These are phyloP conservation scores for Polydrusus tereticollis DNA, from an alignment of 2,888 invertebrate species.

Conservation along the genomic window DNA sequence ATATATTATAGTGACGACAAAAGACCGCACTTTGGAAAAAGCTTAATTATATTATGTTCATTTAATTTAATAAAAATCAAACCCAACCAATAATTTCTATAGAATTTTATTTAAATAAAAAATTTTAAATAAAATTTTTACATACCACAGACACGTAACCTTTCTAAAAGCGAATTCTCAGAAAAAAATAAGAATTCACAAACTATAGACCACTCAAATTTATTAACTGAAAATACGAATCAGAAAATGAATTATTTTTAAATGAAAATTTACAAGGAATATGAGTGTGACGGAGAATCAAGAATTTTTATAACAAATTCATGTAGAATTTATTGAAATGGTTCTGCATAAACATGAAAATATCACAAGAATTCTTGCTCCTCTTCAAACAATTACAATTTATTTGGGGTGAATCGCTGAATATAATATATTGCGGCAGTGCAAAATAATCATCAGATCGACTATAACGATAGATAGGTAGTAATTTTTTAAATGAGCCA, in stretches of 20 bases:
- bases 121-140: constrained; percentile 55
- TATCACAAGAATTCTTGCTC: not conserved
- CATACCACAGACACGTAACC: constrained; percentile 59
- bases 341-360: too few species aligned
- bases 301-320: constrained; percentile 18
- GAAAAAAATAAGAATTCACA: constrained; percentile 56
- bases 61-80: too few species aligned
- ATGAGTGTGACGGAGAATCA: not conserved
- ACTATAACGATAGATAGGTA: constrained; percentile 18
- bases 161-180: constrained; percentile 59
- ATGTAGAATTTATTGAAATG: not conserved
- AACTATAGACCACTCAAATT: constrained; percentile 63
- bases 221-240: constrained; percentile 28
- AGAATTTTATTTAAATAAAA: constrained; percentile 63
- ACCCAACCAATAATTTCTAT: constrained; percentile 53
- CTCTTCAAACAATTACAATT: not conserved
- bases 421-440: constrained; percentile 3
- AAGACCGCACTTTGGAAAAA: too few species aligned
- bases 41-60: too few species aligned
- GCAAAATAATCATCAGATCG: constrained; percentile 11
- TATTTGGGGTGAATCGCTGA: not conserved
- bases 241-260: constrained; percentile 1
- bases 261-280: constrained; percentile 27
- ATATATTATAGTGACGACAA: too few species aligned
- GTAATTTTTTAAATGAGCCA: constrained; percentile 27